Conservation (phyloP, 92 coral and sea anemone species). For the Phymanthus crucifer region DNA sequence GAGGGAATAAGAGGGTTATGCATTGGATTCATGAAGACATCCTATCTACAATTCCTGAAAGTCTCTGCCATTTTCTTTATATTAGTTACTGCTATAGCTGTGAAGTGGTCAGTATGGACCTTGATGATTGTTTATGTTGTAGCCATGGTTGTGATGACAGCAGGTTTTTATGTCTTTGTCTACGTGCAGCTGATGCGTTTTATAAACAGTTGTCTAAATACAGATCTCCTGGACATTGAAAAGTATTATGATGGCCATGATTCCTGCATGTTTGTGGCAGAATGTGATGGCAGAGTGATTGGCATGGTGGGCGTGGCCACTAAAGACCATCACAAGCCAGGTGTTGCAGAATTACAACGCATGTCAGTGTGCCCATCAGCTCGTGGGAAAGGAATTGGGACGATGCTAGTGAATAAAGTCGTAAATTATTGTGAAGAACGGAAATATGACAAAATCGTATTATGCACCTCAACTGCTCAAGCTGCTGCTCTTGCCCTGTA, state of each 20-base stretch:
- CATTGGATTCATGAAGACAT: slow-evolving; percentile 22
- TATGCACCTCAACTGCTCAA: slow-evolving; percentile 57
- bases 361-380: slow-evolving; percentile 66
- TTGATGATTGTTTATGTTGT: slow-evolving; percentile 26
- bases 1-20: slow-evolving; percentile 48
- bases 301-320: slow-evolving; percentile 73
- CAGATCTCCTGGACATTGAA: slow-evolving; percentile 62
- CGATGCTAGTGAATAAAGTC: slow-evolving; percentile 34
- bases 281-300: slow-evolving; percentile 56
- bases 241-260: slow-evolving; percentile 55
- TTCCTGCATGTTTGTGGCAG: slow-evolving; percentile 76
- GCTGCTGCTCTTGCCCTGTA: slow-evolving; percentile 60
- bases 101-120: slow-evolving; percentile 53
- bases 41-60: slow-evolving; percentile 42
- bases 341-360: slow-evolving; percentile 66
- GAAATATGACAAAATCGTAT: slow-evolving; percentile 32
- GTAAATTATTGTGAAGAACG: slow-evolving; percentile 50
- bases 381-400: slow-evolving; percentile 68
- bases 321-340: slow-evolving; percentile 53
- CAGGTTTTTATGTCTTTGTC: slow-evolving; percentile 45
- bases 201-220: slow-evolving; percentile 37
- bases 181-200: slow-evolving; percentile 40
- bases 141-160: slow-evolving; percentile 40
- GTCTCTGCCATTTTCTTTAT: slow-evolving; percentile 33
- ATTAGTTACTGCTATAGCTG: slow-evolving; percentile 44